These are phyloP conservation scores for Rhopalosiphum maidis DNA, from an alignment of 1,140 invertebrate genomes.

Conservation along the genomic window DNA sequence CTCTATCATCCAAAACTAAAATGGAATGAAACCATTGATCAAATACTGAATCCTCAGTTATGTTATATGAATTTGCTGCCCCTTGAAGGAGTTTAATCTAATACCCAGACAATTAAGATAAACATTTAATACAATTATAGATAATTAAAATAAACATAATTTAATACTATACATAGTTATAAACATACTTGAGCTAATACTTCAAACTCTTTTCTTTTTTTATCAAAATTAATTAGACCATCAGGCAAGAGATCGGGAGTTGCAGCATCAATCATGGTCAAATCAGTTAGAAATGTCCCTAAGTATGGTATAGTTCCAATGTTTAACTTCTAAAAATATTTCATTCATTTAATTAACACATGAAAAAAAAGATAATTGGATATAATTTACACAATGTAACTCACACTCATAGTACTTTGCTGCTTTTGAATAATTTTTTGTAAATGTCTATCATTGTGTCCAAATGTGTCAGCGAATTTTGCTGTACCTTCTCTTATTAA, in stretches of 20 bases:
- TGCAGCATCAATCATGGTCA: constrained; percentile 98
- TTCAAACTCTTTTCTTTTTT: constrained; percentile 97
- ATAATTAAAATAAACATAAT: background rate
- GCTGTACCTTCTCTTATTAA: constrained; percentile 96
- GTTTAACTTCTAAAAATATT: constrained; percentile 63
- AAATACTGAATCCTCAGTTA: constrained; percentile 82
- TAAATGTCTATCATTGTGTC: constrained; percentile 85
- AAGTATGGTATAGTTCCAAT: constrained; percentile 98
- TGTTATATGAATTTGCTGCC: constrained; percentile 95
- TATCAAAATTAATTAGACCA: constrained; percentile 97
- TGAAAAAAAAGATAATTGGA: constrained; percentile 30
- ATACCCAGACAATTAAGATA: background rate
- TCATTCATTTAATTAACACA: background rate
- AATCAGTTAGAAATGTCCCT: constrained; percentile 96
- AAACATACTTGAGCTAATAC: constrained; percentile 81
- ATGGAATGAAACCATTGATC: constrained; percentile 93
- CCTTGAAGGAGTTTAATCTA: constrained; percentile 93
- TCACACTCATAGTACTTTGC: constrained; percentile 66
- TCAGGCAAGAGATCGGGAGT: constrained; percentile 86
- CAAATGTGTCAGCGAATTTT: constrained; percentile 90
- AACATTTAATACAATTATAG: background rate
- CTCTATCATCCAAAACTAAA: constrained; percentile 85
- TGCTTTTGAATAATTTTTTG: constrained; percentile 86
- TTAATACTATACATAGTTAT: background rate
- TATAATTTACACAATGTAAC: constrained; percentile 62